Evolutionary conservation across 2,797 vertebrate genomes (phyloP), one percentile per base, ranked within the genome.

Genomic region (Trachops cirrhosus): DNA sequence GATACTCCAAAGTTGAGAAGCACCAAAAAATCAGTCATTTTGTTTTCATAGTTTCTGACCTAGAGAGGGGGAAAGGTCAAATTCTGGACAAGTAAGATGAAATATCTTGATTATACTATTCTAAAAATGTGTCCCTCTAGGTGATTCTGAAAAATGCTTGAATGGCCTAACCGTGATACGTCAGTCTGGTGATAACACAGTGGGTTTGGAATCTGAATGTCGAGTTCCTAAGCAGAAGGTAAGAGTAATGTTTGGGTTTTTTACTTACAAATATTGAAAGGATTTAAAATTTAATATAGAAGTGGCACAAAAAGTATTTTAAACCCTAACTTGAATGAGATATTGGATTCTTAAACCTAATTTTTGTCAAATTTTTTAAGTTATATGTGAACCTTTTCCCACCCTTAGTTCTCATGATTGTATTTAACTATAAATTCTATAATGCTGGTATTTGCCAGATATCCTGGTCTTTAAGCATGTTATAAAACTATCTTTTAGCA

Each of bases 211-310:
- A 50, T n/a, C 93, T 89, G 75, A 97, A 82, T 41, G 62, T 32
- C 62, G 95, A 41, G 52, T 34, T 97, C 64, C 96, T 94, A 46
- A 96, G 86, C 96, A 85, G 79, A 97, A 98, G 97, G 98, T 98
- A 97, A 98, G 82, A 94, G 16, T 67, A 5, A 39, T 77, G 32
- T 73, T 41, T 62, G 26, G 57, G 67, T 88, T 85, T 52, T 41
- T 52, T 12, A 19, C 68, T 86, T 41, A 83, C 4, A 70, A 41
- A 94, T 77, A 24, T 74, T 79, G 52, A 92, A 85, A n/a, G 64
- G 24, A 84, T 62, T 94, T 92, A 70, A 87, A 89, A 48, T 74
- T 84, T 39, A 87, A 57, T 87, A 62, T 59, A 26, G 26, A 93
- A 67, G 46, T 46, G 6, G 32, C 9, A 77, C 19, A 80, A 86